Base-by-base conservation (phyloP, 2,888 invertebrate species). In the Lepidochitona cinerea region DNA sequence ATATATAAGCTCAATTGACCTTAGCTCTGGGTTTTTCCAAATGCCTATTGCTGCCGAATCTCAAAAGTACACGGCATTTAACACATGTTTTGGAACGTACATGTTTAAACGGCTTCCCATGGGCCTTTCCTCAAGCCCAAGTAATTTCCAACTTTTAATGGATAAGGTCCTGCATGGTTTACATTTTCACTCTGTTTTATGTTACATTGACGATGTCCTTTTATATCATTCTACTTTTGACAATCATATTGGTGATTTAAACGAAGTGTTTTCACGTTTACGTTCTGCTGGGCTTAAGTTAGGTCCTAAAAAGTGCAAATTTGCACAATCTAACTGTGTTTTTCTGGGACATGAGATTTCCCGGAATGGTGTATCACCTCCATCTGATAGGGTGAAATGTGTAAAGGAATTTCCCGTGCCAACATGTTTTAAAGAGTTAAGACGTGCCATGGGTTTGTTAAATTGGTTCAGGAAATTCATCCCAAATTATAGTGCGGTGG, bases 11-110 rank as follows among this genome's bases (percentile, higher is more conserved):
- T 35, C 53, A 5, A 53, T 72, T 26, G 72, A 72, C 54, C 18
- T 67, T 4, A 68, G 68, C 29, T 72, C 72, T 23, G 72, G 68
- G n/a, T 72, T 72, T 68, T 72, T 67, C 37, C 67, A 72, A 23
- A 26, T 72, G 67, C 14, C 26, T 1, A 72, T 72, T 26, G 5
- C 1, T 53, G 23, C 66, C 18, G 66, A 66, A 36, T 66, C 66
- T n/a, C 26, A 35, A 18, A 66, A 66, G 59, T 29, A 29, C 23
- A 35, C 66, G 14, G 36, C 66, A 12, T 4, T 66, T 37, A 36
- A 36, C 9, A 66, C 37, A 5, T 66, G 36, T 37, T 66, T 66
- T 66, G 66, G 67, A 18, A 72, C 67, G n/a, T 72, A 53, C 29
- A 68, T 36, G 54, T 72, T 72, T 68, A 18, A 12, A 18, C 52